These are phyloP conservation scores for Tauraco erythrolophus DNA, from an alignment of 2,113 vertebrate species.

Conservation along the genomic window DNA sequence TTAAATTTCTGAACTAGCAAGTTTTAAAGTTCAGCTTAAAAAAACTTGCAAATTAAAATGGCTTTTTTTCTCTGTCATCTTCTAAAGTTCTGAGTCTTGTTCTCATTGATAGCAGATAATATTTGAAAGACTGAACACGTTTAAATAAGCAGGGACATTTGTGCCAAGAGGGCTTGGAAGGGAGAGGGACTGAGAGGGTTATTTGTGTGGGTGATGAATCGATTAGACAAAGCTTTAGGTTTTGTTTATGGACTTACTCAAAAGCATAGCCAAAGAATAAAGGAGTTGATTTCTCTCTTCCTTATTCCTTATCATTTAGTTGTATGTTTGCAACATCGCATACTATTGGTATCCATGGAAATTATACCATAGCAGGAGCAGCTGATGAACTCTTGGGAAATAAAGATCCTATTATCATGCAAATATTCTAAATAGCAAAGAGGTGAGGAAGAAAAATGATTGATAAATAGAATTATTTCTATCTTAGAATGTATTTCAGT, in stretches of 20 bases:
- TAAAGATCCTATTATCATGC: constrained; percentile 66
- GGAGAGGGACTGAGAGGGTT: not conserved
- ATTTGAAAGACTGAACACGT: not conserved
- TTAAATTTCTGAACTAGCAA: not conserved
- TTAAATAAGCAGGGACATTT: not conserved
- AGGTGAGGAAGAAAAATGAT: constrained; percentile 42
- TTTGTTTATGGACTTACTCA: constrained; percentile 18
- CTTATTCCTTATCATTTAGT: not conserved
- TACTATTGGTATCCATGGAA: constrained; percentile 58
- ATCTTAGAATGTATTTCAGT: constrained; percentile 26
- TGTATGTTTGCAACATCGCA: not conserved
- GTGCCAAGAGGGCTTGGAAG: not conserved
- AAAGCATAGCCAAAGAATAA: constrained; percentile 22
- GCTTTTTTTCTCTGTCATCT: not conserved
- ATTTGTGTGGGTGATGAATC: not conserved
- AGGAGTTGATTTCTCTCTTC: not conserved
- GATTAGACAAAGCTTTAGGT: not conserved
- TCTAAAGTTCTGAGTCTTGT: not conserved
- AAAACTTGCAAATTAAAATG: not conserved
- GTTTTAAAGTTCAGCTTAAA: not conserved
- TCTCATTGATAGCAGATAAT: not conserved
- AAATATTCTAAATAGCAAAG: constrained; percentile 61
- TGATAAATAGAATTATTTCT: constrained; percentile 56
- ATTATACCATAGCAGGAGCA: constrained; percentile 40
- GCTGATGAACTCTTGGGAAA: constrained; percentile 62